A percentile compares a stretch with the other conserved stretches of the same genome.
Conservation (phyloP, 2,797 vertebrate genomes). For the Falco peregrinus region DNA sequence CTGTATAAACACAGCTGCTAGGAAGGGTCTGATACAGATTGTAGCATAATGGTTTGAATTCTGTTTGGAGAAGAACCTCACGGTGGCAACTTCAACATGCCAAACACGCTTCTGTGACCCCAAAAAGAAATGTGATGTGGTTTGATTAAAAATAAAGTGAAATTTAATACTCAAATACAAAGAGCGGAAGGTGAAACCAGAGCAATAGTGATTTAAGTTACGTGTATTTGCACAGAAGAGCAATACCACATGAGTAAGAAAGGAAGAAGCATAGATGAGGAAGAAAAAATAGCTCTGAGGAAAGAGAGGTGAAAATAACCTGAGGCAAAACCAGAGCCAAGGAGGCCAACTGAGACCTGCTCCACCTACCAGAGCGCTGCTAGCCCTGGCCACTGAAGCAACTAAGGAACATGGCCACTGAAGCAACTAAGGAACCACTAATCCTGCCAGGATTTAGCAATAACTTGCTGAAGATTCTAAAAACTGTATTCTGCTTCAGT, state of each 20-base stretch:
- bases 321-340: neutral
- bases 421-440: neutral
- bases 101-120: neutral
- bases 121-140: neutral
- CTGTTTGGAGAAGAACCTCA: slow-evolving; percentile 38
- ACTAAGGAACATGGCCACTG: neutral
- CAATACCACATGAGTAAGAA: neutral
- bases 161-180: neutral
- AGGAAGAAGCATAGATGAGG: neutral
- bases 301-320: neutral
- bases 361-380: neutral
- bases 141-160: slow-evolving; percentile 7
- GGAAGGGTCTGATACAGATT: slow-evolving; percentile 23
- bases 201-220: neutral
- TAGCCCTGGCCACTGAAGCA: neutral
- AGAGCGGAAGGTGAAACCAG: neutral
- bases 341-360: neutral
- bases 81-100: slow-evolving; percentile 14
- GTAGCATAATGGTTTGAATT: slow-evolving; percentile 25
- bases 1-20: slow-evolving; percentile 64
- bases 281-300: neutral
- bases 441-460: neutral
- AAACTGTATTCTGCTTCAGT: neutral
- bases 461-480: neutral
- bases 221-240: neutral